Evolutionary conservation across 2,113 vertebrate genomes (phyloP), one percentile per base, ranked within the genome.

Genomic region (Chrysemys picta): DNA sequence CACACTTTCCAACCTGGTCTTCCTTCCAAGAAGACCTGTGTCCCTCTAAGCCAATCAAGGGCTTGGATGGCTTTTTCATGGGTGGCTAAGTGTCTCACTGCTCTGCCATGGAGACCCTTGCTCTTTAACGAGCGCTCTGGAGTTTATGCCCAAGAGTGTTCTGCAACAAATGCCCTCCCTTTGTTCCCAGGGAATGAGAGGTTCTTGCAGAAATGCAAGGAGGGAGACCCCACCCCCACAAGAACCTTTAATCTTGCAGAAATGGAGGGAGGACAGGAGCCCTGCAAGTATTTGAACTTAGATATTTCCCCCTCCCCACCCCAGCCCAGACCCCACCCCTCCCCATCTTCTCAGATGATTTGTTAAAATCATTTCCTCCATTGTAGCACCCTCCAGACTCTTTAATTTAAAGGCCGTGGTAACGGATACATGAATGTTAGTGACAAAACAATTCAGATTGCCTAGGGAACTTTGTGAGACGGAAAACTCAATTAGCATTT

Each of bases 311-410:
- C 52, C 17, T 7, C 52, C 6, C 52, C 50, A 5, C 3, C 49
- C 10, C 47, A 45, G 45, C 5, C 6, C 45, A 45, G 45, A 49
- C 49, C 49, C 47, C 47, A 47, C 47, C 47, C 49, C 12, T 13
- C 49, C 11, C 89, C 75, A 53, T 90, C 89, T 94, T 93, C 87
- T 90, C 90, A 92, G 89, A 84, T 95, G 38, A 5, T 97, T 95
- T 93, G 42, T 84, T 14, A 89, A 89, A 95, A 79, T 25, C 54
- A 81, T 31, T 35, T 35, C 21, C 49, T 69, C 4, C 94, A 88
- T 88, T 82, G 21, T 81, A 91, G 52, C 84, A 75, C n/a, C 38
- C n/a, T 24, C 21, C 53, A 89, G 90, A 1, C 0, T 91, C 97
- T 93, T 87, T 78, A 95, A 95, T 2, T 0, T 45, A 89, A 95